Conservation (phyloP, 1,140 invertebrate genomes). For the Chrysopa pallens region DNA sequence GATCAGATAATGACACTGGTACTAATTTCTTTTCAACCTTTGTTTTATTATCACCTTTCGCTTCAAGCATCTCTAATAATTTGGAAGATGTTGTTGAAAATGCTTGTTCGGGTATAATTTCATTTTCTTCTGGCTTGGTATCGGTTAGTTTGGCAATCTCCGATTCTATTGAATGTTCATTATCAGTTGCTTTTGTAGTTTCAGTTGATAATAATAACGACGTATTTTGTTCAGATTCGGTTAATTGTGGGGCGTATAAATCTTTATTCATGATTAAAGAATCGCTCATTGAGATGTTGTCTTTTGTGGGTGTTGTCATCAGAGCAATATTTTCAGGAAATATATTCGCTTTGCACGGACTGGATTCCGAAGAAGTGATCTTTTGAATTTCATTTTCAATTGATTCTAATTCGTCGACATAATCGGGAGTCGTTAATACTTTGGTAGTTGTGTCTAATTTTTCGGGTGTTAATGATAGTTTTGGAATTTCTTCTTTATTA, state of each 20-base stretch:
- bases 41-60: conserved; percentile 9
- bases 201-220: background rate
- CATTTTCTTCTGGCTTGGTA: conserved; percentile 1
- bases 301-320: background rate
- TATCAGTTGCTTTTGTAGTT: background rate
- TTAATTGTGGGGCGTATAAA: background rate
- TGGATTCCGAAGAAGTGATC: background rate
- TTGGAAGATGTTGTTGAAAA: conserved; percentile 18
- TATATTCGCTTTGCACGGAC: background rate
- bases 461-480: too few species aligned
- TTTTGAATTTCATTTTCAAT: conserved; percentile 2
- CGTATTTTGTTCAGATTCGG: background rate
- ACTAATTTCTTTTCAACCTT: background rate
- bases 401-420: background rate
- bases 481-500: too few species aligned
- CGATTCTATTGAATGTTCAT: conserved; percentile 1
- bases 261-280: background rate
- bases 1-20: background rate
- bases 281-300: background rate
- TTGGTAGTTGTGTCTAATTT: too few species aligned
- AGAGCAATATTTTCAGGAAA: conserved; percentile 2
- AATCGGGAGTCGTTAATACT: too few species aligned
- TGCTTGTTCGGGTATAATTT: conserved; percentile 1
- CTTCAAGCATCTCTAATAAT: conserved; percentile 26
- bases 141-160: conserved; percentile 6